phyloP scores from a whole-genome alignment of 2,797 vertebrate species.

The Melanotaenia parkinsoni region DNA sequence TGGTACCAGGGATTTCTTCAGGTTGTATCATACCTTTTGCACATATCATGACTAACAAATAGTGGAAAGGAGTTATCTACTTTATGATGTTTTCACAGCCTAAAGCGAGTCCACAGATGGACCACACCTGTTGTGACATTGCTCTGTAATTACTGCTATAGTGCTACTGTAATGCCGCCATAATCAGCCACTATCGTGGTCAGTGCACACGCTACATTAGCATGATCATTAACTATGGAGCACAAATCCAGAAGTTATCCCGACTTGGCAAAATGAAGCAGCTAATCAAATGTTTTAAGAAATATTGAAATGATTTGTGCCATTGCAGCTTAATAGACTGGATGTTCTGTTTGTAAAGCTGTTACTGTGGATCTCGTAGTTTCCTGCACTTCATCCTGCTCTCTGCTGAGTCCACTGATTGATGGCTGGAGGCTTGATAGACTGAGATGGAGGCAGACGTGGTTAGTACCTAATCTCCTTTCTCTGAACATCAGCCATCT shows the following conservation, averaged over 20 bases:
- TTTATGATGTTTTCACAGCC: slow-evolving; percentile 14
- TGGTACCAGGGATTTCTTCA: too few relatives aligned
- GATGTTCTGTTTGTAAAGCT: slow-evolving; percentile 11
- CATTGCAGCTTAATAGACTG: slow-evolving; percentile 3
- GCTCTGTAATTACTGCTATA: slow-evolving; percentile 33
- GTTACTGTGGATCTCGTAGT: slow-evolving; percentile 8
- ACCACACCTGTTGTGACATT: slow-evolving; percentile 50
- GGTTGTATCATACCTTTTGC: too few relatives aligned
- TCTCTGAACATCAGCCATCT: slow-evolving; percentile 20
- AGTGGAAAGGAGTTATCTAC: not conserved
- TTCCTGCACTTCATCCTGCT: slow-evolving; percentile 1
- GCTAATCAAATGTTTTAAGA: not conserved
- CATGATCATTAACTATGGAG: slow-evolving; percentile 35
- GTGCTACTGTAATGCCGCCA: slow-evolving; percentile 14
- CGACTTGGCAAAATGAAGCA: not conserved
- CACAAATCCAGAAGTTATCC: not conserved
- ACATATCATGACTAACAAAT: not conserved
- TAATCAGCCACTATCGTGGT: slow-evolving; percentile 23
- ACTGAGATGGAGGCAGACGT: slow-evolving; percentile 7
- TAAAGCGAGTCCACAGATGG: slow-evolving; percentile 23
- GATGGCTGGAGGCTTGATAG: slow-evolving; percentile 20
- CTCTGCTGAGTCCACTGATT: not conserved
- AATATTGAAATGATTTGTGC: not conserved
- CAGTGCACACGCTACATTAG: not conserved
- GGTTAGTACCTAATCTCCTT: slow-evolving; percentile 35